phyloP scores from a whole-genome alignment of 2,797 vertebrate genomes.

The Melopsittacus undulatus region DNA sequence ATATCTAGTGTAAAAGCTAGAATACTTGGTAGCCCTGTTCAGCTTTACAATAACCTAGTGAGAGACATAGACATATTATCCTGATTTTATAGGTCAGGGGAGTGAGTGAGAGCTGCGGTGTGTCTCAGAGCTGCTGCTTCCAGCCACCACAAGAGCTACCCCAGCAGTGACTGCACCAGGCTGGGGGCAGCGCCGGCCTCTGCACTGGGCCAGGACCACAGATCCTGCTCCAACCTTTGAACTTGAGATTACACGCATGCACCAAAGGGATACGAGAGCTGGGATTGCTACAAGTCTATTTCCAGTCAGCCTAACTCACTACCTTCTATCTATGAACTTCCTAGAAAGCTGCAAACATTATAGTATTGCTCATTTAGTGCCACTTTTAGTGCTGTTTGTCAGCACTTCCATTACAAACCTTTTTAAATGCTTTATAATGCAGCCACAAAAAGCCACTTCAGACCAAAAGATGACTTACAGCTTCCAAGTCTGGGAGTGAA shows the following conservation, averaged over 20 bases:
- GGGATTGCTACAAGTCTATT: not conserved
- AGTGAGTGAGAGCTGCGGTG: fast-evolving
- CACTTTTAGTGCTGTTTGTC: slow-evolving; percentile 59
- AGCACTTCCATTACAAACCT: slow-evolving; percentile 70
- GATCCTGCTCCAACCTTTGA: not conserved
- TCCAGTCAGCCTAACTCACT: not conserved
- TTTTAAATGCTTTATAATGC: slow-evolving; percentile 64
- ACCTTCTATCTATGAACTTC: slow-evolving; percentile 39
- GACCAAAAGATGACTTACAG: slow-evolving; percentile 46
- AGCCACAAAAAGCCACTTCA: slow-evolving; percentile 68
- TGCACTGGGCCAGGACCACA: fast-evolving
- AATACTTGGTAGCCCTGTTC: not conserved
- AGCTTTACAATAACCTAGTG: not conserved
- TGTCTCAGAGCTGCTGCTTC: not conserved
- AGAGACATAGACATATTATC: not conserved
- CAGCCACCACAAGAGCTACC: not conserved
- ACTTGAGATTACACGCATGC: not conserved
- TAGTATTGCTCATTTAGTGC: slow-evolving; percentile 17
- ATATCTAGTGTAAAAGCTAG: not conserved
- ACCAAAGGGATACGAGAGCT: not conserved
- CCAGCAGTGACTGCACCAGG: fast-evolving
- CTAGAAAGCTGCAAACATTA: slow-evolving; percentile 60
- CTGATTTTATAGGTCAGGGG: not conserved
- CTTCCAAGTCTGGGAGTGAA: slow-evolving; percentile 37
- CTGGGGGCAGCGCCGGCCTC: not conserved